Evolutionary conservation across 2,888 invertebrate genomes (phyloP).

Genomic region (Ptychoptera albimana): DNA sequence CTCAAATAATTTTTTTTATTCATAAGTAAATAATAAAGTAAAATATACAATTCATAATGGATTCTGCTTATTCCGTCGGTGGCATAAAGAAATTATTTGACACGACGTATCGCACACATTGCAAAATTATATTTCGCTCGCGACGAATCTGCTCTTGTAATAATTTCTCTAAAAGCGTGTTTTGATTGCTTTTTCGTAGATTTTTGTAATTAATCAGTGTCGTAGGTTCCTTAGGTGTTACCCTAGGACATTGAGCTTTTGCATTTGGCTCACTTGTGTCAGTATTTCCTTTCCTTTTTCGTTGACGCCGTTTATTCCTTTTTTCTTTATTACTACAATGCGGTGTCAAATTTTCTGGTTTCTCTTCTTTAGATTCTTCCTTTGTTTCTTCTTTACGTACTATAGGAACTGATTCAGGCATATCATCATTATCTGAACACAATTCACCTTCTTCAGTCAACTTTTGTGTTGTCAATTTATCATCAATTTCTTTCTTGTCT

Average conservation of each 20-base stretch:
- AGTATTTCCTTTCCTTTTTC: slow-evolving; percentile 11
- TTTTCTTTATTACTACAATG: slow-evolving; percentile 11
- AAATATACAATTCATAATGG: neutral
- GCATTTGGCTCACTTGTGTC: slow-evolving; percentile 17
- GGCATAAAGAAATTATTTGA: slow-evolving; percentile 44
- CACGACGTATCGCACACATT: slow-evolving; percentile 69
- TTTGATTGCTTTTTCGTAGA: slow-evolving; percentile 17
- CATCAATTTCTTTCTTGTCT: neutral
- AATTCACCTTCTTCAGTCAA: neutral
- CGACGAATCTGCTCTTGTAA: slow-evolving; percentile 63
- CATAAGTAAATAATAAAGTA: neutral
- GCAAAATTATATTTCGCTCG: slow-evolving; percentile 73
- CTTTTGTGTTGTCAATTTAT: neutral
- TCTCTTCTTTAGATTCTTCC: slow-evolving; percentile 9
- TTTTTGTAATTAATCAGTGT: slow-evolving; percentile 21
- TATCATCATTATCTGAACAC: slow-evolving; percentile 29
- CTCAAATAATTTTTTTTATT: neutral
- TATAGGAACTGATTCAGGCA: slow-evolving; percentile 31
- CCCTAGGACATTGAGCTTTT: slow-evolving; percentile 16
- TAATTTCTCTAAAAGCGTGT: slow-evolving; percentile 51
- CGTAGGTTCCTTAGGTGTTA: slow-evolving; percentile 7
- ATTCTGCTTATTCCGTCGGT: neutral
- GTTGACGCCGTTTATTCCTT: slow-evolving; percentile 10
- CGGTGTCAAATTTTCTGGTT: slow-evolving; percentile 5
- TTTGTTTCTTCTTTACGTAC: slow-evolving; percentile 16